A percentile compares a stretch with the other conserved stretches of the same genome.
phyloP scores from a whole-genome alignment of 2,797 vertebrate species.

The Pseudocheirus occidentalis region DNA sequence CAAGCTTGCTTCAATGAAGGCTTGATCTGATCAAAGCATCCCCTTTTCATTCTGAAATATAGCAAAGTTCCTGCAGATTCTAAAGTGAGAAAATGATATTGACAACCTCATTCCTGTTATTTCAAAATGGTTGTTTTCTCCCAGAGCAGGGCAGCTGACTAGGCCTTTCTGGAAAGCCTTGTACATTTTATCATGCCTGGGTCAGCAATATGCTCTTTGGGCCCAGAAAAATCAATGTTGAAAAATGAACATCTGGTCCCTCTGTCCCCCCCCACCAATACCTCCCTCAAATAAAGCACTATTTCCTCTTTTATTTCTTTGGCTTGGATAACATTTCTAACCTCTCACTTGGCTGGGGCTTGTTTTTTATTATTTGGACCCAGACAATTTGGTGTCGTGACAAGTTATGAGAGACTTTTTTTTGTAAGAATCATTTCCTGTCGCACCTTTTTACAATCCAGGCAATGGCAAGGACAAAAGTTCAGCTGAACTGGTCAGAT shows the following conservation, averaged over 20 bases:
- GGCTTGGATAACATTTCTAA: slow-evolving; percentile 57
- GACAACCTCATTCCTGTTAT: slow-evolving; percentile 59
- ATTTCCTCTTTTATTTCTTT: slow-evolving; percentile 65
- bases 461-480: slow-evolving; percentile 67
- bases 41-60: slow-evolving; percentile 52
- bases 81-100: slow-evolving; percentile 67
- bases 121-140: slow-evolving; percentile 63
- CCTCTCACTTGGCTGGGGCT: slow-evolving; percentile 49
- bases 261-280: slow-evolving; percentile 4
- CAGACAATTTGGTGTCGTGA: slow-evolving; percentile 65
- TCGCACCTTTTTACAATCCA: slow-evolving; percentile 61
- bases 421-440: slow-evolving; percentile 66
- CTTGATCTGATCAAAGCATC: slow-evolving; percentile 34
- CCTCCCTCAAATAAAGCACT: slow-evolving; percentile 57
- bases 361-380: slow-evolving; percentile 46
- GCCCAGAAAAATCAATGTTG: slow-evolving; percentile 54
- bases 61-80: slow-evolving; percentile 51
- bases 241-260: slow-evolving; percentile 75
- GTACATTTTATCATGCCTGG: slow-evolving; percentile 60
- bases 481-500: slow-evolving; percentile 67
- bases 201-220: slow-evolving; percentile 71
- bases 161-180: slow-evolving; percentile 63
- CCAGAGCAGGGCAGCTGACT: slow-evolving; percentile 59
- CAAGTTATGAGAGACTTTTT: slow-evolving; percentile 59
- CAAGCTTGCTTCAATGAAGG: slow-evolving; percentile 41